Base-by-base conservation (phyloP, 2,888 invertebrate species). In the Linnaemya vulpina region DNA sequence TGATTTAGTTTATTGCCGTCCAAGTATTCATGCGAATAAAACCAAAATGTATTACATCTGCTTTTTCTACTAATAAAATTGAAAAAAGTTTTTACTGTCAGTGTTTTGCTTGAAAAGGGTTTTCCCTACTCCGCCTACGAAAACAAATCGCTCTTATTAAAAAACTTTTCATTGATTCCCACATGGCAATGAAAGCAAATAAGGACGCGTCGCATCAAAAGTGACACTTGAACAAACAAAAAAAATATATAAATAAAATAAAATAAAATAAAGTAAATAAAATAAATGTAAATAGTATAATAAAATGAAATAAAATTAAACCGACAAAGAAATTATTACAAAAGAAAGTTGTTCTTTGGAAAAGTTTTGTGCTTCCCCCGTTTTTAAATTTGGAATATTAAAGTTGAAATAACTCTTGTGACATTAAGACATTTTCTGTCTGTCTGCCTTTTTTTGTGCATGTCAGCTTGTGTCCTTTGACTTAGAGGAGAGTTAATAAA, bases 21-120 rank as follows among this genome's bases (percentile, higher is more conserved):
- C 35, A 49, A 65, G 38, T 80, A 65, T 79, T 80, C 51, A 76
- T 70, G 67, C 65, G 35, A 60, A 80, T 60, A 80, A 76, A 76
- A 53, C 40, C 9, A 51, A 63, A 65, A 46, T 55, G 58, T 58
- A 43, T 49, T 63, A 25, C 58, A n/a, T 63, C 55, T 65, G n/a
- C 17, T 68, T 43, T 75, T 25, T 40, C 10, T 38, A 17, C 35
- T 58, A 46, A 22, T 43, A 55, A 17, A 60, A 15, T 1, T 15
- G 40, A 46, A 46, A 46, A 46, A 65, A 43, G 3, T 17, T 68
- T 67, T 49, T 17, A 30, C 35, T 58, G 30, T 49, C 13, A 11
- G 35, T 71, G 43, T 25, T 60, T 30, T 25, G 3, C 17, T 65
- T 25, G 3, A 51, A 65, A 63, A 43, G 38, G 58, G 25, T 3